Percentiles rank a stretch among this genome's conserved stretches.
phyloP scores from a whole-genome alignment of 2,888 invertebrate species.

The Cremastinae sp. region DNA sequence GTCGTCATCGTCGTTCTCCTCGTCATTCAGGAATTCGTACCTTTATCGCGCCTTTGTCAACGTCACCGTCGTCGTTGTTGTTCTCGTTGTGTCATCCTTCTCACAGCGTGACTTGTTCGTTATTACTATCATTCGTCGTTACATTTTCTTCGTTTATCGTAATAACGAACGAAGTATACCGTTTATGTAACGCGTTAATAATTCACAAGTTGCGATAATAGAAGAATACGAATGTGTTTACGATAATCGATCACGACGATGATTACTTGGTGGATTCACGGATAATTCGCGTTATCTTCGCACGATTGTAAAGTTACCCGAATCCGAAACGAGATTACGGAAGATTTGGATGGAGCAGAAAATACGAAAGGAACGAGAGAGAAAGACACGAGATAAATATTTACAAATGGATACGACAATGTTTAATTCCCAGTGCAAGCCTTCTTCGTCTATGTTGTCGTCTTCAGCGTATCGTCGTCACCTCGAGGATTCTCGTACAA shows the following conservation, averaged over 20 bases:
- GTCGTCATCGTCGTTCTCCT: conserved; percentile 68
- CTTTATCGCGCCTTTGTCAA: conserved; percentile 70
- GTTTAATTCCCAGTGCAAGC: conserved; percentile 55
- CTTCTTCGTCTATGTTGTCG: conserved; percentile 48
- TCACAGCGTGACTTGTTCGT: conserved; percentile 54
- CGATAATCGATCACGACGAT: conserved; percentile 36
- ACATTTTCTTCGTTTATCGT: conserved; percentile 30
- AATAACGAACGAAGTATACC: conserved; percentile 35
- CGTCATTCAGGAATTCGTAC: conserved; percentile 60
- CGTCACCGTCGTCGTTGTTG: conserved; percentile 63
- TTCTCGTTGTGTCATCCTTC: conserved; percentile 47
- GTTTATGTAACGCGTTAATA: conserved; percentile 6
- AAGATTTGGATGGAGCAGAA: conserved; percentile 6
- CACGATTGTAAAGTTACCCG: conserved; percentile 44
- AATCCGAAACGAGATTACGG: conserved; percentile 36
- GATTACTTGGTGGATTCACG: conserved; percentile 13
- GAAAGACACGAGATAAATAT: conserved; percentile 15
- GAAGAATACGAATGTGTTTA: conserved; percentile 25
- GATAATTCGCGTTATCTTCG: conserved; percentile 35
- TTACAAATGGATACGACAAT: conserved; percentile 23
- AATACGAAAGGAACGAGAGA: conserved; percentile 1
- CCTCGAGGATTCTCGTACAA: conserved; percentile 54
- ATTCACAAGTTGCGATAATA: conserved; percentile 18
- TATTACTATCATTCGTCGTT: conserved; percentile 41
- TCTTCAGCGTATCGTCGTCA: conserved; percentile 49